Conservation (phyloP, 1,140 invertebrate genomes). For the Drosophila virilis region DNA sequence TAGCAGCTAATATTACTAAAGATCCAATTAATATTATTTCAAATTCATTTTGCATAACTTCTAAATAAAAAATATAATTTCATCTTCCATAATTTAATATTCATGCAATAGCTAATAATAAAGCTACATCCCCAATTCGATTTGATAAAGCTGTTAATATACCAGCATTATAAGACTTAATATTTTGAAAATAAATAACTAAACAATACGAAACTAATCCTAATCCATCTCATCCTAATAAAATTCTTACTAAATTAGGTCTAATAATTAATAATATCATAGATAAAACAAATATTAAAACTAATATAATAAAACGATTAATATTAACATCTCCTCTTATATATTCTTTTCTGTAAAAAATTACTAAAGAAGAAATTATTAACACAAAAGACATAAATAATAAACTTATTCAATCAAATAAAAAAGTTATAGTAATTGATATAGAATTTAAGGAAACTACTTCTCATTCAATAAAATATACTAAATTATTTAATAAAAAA, state of each 20-base stretch:
- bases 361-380: conserved; percentile 87
- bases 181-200: conserved; percentile 88
- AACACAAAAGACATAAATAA: conserved; percentile 86
- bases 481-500: conserved; percentile 55
- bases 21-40: conserved; percentile 84
- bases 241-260: conserved; percentile 88
- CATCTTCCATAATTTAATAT: conserved; percentile 84
- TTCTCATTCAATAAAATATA: conserved; percentile 62
- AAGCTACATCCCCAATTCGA: conserved; percentile 87
- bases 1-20: conserved; percentile 85
- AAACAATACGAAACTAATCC: conserved; percentile 88
- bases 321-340: conserved; percentile 84
- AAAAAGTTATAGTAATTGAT: too few relatives aligned
- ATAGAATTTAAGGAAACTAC: too few relatives aligned
- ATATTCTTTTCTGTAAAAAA: conserved; percentile 87
- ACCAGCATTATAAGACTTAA: conserved; percentile 78
- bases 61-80: conserved; percentile 85
- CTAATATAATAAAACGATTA: conserved; percentile 86
- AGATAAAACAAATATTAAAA: conserved; percentile 88
- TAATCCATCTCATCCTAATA: conserved; percentile 89
- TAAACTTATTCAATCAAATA: too few relatives aligned
- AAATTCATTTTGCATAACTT: conserved; percentile 84
- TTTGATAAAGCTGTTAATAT: conserved; percentile 88
- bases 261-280: conserved; percentile 89
- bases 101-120: conserved; percentile 86